These are phyloP conservation scores for Cephus cinctus DNA, from an alignment of 1,140 invertebrate species.

Conservation along the genomic window DNA sequence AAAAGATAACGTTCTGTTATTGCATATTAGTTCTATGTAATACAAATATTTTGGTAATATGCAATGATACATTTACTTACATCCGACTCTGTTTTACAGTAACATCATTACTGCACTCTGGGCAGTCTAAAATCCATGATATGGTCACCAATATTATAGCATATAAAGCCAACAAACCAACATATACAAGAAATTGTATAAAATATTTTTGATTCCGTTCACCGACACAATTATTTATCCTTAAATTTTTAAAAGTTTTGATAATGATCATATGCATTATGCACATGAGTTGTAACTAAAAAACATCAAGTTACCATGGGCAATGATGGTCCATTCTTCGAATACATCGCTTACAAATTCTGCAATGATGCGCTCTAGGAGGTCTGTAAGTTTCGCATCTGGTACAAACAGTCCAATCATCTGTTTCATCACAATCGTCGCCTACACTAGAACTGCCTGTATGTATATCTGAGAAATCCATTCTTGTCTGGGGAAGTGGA, in stretches of 20 bases:
- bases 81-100: conserved; percentile 72
- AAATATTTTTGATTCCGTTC: conserved; percentile 94
- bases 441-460: conserved; percentile 53
- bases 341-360: conserved; percentile 85
- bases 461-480: conserved; percentile 86
- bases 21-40: too few species aligned
- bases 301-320: conserved; percentile 62
- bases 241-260: conserved; percentile 7
- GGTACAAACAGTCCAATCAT: conserved; percentile 84
- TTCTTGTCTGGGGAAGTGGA: conserved; percentile 74
- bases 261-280: conserved; percentile 1
- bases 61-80: conserved; percentile 58
- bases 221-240: conserved; percentile 94
- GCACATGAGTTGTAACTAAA: too few species aligned
- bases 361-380: conserved; percentile 84
- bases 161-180: conserved; percentile 67
- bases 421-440: conserved; percentile 57
- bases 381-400: conserved; percentile 84
- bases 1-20: conserved; percentile 10
- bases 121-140: conserved; percentile 76
- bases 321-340: conserved; percentile 91
- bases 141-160: conserved; percentile 70
- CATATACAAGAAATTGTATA: conserved; percentile 87
- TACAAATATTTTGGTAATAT: background rate
- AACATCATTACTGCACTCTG: conserved; percentile 67